These are phyloP conservation scores for Drosophila bifasciata DNA, from an alignment of 1,140 invertebrate genomes.

Conservation along the genomic window DNA sequence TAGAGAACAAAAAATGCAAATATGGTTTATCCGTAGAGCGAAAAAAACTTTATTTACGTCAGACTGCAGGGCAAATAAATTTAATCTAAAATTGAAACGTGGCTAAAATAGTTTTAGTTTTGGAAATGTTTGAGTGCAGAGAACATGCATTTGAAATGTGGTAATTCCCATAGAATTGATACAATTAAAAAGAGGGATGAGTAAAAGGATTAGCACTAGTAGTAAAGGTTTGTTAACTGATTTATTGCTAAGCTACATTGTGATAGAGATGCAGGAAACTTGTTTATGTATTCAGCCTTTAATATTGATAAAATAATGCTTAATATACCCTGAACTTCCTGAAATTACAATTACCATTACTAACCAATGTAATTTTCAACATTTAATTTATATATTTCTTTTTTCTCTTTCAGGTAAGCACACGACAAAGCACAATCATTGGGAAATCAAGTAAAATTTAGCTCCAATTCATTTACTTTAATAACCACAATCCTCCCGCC, in stretches of 20 bases:
- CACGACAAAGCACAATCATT: background rate
- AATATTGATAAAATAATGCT: no score
- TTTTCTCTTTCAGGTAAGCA: constrained; percentile 61
- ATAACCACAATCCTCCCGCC: background rate
- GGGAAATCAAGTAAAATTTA: constrained; percentile 18
- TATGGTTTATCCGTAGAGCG: constrained; percentile 2
- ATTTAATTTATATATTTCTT: constrained; percentile 11
- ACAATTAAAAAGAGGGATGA: no score
- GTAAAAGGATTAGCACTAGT: no score
- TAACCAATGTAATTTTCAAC: no score
- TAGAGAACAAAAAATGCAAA: background rate
- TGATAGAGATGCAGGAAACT: background rate
- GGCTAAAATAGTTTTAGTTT: background rate
- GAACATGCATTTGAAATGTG: background rate
- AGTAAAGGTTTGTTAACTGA: no score
- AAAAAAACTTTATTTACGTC: no score
- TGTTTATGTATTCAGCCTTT: no score
- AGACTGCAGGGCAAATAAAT: background rate
- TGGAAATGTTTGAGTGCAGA: background rate
- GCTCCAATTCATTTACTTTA: background rate
- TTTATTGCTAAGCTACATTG: background rate
- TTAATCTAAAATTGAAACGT: no score
- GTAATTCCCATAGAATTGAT: background rate
- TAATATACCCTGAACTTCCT: background rate
- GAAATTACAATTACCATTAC: background rate